Conservation (phyloP, 2,888 invertebrate species). For the Calliphora vomitoria region DNA sequence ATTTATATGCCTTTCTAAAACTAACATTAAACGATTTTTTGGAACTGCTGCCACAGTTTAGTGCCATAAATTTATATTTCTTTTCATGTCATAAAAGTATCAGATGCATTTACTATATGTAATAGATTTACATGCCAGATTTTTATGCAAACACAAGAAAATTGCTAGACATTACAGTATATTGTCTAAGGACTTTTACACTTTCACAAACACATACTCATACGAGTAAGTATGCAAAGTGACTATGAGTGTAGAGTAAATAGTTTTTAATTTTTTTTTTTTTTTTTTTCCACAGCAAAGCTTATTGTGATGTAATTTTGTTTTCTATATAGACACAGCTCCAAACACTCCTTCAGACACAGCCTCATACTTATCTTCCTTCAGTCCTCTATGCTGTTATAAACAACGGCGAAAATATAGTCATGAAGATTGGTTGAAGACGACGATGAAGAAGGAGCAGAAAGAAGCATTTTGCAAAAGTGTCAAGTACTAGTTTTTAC, state of each 20-base stretch:
- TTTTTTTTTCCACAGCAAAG: conserved; percentile 6
- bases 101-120: not conserved
- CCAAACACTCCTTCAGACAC: conserved; percentile 10
- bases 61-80: too few species aligned
- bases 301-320: conserved; percentile 53
- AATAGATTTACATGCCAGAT: not conserved
- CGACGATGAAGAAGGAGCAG: not conserved
- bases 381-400: not conserved
- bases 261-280: conserved; percentile 9
- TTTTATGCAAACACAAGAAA: conserved; percentile 21
- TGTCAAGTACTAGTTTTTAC: conserved; percentile 61
- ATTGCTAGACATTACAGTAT: conserved; percentile 20
- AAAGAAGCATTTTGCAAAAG: conserved; percentile 55
- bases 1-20: too few species aligned
- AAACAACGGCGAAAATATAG: conserved; percentile 40
- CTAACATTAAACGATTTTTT: too few species aligned
- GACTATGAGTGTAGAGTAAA: conserved; percentile 20
- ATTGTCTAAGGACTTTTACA: conserved; percentile 35
- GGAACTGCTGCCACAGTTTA: too few species aligned
- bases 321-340: not conserved
- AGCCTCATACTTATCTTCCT: conserved; percentile 1
- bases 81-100: not conserved
- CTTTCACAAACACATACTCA: conserved; percentile 17
- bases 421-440: conserved; percentile 39
- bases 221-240: conserved; percentile 24